Evolutionary conservation across 2,888 invertebrate genomes (phyloP).

Genomic region (Pristionchus arcanus): DNA sequence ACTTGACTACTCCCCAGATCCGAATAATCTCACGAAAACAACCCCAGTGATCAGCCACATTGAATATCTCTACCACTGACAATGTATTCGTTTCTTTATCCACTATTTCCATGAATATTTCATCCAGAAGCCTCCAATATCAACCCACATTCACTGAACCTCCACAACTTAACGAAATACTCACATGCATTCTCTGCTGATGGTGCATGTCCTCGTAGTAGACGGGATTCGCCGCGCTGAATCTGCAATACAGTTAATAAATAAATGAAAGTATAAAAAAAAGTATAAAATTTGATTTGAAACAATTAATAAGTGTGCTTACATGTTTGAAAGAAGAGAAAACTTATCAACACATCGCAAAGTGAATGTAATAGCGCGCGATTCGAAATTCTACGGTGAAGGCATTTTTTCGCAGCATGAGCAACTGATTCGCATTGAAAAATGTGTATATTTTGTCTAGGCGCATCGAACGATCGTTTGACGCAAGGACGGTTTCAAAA

Average conservation of each 20-base stretch:
- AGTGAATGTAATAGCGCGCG: no score
- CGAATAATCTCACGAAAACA: constrained; percentile 20
- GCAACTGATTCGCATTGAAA: no score
- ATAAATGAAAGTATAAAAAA: not conserved
- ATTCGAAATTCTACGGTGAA: no score
- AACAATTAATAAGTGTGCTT: no score
- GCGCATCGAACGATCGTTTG: no score
- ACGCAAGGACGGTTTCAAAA: no score
- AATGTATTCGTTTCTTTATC: no score
- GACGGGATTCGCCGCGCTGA: not conserved
- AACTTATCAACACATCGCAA: no score
- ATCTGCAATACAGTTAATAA: not conserved
- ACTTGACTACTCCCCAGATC: not conserved
- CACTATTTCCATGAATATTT: not conserved
- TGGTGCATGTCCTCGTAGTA: constrained; percentile 29
- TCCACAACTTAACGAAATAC: not conserved
- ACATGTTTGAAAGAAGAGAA: no score
- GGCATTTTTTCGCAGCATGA: no score
- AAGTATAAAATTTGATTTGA: not conserved
- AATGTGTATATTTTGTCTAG: no score
- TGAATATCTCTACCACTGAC: not conserved
- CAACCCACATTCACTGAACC: not conserved
- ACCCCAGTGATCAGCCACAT: not conserved
- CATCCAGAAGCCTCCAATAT: not conserved
- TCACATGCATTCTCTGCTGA: constrained; percentile 40